Percentiles rank a stretch among this genome's conserved stretches.
phyloP scores from a whole-genome alignment of 2,113 vertebrate genomes.

The human region DNA sequence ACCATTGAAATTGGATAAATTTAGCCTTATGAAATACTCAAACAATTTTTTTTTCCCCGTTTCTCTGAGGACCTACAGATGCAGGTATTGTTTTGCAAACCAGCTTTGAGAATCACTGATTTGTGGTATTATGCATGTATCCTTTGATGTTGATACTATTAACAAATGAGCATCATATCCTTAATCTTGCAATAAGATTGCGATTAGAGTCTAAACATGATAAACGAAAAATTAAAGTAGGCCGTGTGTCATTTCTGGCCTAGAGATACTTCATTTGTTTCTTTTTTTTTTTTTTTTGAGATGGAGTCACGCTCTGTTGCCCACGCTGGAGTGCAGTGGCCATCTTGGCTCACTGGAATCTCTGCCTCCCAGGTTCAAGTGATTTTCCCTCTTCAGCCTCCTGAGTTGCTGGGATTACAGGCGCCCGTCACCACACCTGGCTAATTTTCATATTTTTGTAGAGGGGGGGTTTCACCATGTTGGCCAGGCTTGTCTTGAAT shows the following conservation, averaged over 20 bases:
- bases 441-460: no score
- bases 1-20: neutral
- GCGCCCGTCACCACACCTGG: fast-evolving
- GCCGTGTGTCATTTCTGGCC: slow-evolving; percentile 45
- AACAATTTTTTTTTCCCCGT: neutral
- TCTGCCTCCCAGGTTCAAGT: no score
- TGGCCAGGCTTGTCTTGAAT: no score
- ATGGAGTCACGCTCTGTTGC: no score
- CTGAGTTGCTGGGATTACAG: no score
- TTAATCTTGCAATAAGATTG: slow-evolving; percentile 8
- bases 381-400: no score
- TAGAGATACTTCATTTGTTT: slow-evolving; percentile 21
- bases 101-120: neutral
- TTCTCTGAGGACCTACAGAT: neutral
- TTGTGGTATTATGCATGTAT: neutral
- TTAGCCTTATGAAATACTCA: neutral
- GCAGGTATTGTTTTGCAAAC: neutral
- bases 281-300: no score
- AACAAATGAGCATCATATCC: neutral
- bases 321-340: no score
- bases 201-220: slow-evolving; percentile 14
- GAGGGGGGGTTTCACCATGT: no score
- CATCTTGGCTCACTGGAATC: no score
- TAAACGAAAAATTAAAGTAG: slow-evolving; percentile 15
- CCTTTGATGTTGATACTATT: slow-evolving; percentile 4